phyloP scores from a whole-genome alignment of 2,113 vertebrate genomes.

The Thomomys bottae region DNA sequence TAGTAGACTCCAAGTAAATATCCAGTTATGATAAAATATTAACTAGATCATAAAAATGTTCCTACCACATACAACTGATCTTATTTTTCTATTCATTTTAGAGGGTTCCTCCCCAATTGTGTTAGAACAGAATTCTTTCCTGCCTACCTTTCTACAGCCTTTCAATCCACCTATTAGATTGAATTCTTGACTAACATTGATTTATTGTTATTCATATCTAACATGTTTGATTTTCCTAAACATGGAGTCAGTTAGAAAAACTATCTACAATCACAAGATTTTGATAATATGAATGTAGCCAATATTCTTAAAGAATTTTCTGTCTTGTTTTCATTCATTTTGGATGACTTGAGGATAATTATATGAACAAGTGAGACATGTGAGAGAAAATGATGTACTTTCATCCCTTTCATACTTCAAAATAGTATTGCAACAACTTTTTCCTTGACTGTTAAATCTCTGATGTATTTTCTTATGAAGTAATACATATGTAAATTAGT shows the following conservation, averaged over 20 bases:
- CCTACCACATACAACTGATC: not conserved
- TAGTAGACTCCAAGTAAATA: not conserved
- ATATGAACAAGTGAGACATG: not conserved
- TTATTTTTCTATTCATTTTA: not conserved
- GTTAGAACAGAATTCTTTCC: not conserved
- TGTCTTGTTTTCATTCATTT: not conserved
- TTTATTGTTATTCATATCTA: not conserved
- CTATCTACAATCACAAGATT: not conserved
- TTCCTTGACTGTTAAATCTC: not conserved
- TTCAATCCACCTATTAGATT: not conserved
- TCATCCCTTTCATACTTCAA: not conserved
- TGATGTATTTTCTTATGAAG: not conserved
- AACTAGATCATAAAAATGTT: not conserved
- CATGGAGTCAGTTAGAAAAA: not conserved
- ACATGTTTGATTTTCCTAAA: not conserved
- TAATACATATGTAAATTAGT: not conserved
- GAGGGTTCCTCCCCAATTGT: not conserved
- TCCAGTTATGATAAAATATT: not conserved
- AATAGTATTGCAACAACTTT: not conserved
- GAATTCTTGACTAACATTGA: not conserved
- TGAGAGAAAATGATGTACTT: not conserved
- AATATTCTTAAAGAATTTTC: not conserved
- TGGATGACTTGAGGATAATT: not conserved
- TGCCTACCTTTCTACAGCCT: not conserved
- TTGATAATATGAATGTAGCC: not conserved